phyloP scores from a whole-genome alignment of 2,113 vertebrate genomes.

The Scatophagus argus region DNA sequence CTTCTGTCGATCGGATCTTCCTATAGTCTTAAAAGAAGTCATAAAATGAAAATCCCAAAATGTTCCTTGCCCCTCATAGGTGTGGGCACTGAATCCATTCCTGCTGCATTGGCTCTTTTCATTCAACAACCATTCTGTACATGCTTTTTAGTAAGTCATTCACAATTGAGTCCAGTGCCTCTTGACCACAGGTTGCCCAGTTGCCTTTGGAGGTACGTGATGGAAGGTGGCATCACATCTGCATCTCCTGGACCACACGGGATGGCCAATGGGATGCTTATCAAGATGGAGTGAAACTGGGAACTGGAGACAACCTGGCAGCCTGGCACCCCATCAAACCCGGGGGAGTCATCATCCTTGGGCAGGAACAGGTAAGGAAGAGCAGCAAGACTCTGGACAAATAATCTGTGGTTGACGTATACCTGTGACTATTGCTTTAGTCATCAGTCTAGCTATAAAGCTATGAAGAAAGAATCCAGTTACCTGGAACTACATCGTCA shows the following conservation, averaged over 20 bases:
- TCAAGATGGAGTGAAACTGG: conserved; percentile 92
- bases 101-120: not conserved
- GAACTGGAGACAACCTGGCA: conserved; percentile 94
- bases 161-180: not conserved
- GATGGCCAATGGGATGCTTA: conserved; percentile 98
- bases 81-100: not conserved
- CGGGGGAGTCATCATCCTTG: conserved; percentile 94
- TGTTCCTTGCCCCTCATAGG: not conserved
- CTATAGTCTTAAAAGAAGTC: too few species aligned
- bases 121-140: not conserved
- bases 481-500: not conserved
- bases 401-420: not conserved
- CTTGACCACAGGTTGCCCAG: conserved; percentile 88
- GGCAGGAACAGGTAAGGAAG: conserved; percentile 95
- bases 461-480: not conserved
- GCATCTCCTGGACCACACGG: conserved; percentile 95
- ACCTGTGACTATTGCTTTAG: not conserved
- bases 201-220: conserved; percentile 93
- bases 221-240: conserved; percentile 97
- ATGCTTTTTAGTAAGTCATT: not conserved
- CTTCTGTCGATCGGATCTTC: too few species aligned
- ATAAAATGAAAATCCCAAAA: not conserved
- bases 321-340: conserved; percentile 99
- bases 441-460: not conserved
- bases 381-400: not conserved